Evolutionary conservation across 2,888 invertebrate genomes (phyloP).

Genomic region (Cheilosia impressa): DNA sequence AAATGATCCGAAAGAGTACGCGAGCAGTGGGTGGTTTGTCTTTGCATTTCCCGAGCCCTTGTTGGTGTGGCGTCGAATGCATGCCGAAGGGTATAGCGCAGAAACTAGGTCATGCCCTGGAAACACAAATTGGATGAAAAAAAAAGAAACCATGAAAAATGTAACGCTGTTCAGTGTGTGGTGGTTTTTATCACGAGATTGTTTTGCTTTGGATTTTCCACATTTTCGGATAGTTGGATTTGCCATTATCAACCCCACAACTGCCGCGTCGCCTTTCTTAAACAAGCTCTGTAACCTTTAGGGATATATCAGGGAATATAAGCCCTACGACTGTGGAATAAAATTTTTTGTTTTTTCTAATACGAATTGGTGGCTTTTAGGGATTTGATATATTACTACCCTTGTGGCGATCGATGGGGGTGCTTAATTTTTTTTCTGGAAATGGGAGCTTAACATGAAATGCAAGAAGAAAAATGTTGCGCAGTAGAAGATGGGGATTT

Average conservation of each 20-base stretch:
- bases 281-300: conserved; percentile 8
- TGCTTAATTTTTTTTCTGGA: background rate
- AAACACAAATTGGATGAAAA: conserved; percentile 51
- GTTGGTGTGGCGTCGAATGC: conserved; percentile 55
- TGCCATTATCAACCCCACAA: conserved; percentile 1
- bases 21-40: background rate
- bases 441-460: conserved; percentile 43
- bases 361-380: background rate
- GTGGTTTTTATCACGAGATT: conserved; percentile 16
- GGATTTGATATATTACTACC: conserved; percentile 35
- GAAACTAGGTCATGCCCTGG: conserved; percentile 71
- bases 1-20: conserved; percentile 22
- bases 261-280: background rate
- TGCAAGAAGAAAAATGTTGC: background rate
- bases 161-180: background rate
- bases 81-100: conserved; percentile 48
- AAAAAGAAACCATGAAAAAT: conserved; percentile 1
- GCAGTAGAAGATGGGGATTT: no score
- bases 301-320: conserved; percentile 29
- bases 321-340: conserved; percentile 38
- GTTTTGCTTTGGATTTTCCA: conserved; percentile 32
- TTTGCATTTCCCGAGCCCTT: conserved; percentile 40
- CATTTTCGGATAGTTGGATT: conserved; percentile 25
- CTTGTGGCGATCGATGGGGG: no score
- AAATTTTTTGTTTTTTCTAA: conserved; percentile 15